Evolutionary conservation across 2,888 invertebrate species (phyloP).

Genomic region (Tipula confusa): DNA sequence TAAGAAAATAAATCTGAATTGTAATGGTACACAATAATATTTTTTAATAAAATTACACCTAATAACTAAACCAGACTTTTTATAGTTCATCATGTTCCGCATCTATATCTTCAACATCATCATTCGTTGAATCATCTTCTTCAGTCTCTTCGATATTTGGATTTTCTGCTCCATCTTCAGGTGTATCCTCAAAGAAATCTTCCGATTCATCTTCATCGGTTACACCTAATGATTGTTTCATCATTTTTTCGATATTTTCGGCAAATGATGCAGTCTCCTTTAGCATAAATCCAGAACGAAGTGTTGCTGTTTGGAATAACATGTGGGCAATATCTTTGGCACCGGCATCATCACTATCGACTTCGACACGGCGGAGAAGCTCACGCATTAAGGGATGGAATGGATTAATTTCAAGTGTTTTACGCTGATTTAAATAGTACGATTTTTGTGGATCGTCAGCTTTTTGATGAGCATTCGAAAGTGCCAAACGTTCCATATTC

Average conservation of each 20-base stretch:
- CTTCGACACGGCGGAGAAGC: slow-evolving; percentile 74
- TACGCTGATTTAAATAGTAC: slow-evolving; percentile 88
- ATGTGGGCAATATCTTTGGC: slow-evolving; percentile 82
- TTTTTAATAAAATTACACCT: neutral
- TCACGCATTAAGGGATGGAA: slow-evolving; percentile 93
- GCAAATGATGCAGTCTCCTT: slow-evolving; percentile 84
- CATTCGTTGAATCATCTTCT: slow-evolving; percentile 49
- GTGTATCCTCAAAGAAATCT: slow-evolving; percentile 49
- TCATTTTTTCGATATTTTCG: slow-evolving; percentile 82
- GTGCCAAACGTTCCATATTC: slow-evolving; percentile 96
- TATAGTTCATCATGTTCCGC: slow-evolving; percentile 60
- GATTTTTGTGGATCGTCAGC: slow-evolving; percentile 84
- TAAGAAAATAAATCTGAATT: slow-evolving; percentile 20
- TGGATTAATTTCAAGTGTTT: slow-evolving; percentile 95
- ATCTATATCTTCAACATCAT: slow-evolving; percentile 50
- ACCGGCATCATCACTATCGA: slow-evolving; percentile 69
- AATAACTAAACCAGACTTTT: slow-evolving; percentile 36
- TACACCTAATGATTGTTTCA: slow-evolving; percentile 74
- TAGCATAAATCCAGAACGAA: slow-evolving; percentile 91
- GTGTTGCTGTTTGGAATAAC: slow-evolving; percentile 88
- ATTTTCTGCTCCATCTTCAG: slow-evolving; percentile 48
- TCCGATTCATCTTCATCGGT: slow-evolving; percentile 64
- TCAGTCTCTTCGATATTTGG: slow-evolving; percentile 49
- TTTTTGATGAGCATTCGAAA: slow-evolving; percentile 96
- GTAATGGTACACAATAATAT: neutral